A percentile compares a stretch with the other conserved stretches of the same genome.
phyloP scores from a whole-genome alignment of 1,140 invertebrate species.

The Sinella curviseta region DNA sequence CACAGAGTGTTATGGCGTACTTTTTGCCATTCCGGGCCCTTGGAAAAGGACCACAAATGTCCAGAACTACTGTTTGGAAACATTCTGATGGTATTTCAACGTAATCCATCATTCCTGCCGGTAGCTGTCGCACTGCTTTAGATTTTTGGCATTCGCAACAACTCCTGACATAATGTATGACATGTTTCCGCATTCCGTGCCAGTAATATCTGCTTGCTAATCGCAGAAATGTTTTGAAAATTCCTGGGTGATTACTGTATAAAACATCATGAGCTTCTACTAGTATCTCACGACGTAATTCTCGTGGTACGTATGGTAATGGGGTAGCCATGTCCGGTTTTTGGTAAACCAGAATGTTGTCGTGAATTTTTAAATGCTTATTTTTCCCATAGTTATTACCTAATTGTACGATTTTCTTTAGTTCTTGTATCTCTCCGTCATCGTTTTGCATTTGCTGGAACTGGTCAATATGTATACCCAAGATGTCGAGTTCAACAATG shows the following conservation, averaged over 20 bases:
- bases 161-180: constrained; percentile 33
- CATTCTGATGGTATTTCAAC: not conserved
- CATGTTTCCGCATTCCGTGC: constrained; percentile 50
- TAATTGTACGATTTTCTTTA: not conserved
- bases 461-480: not conserved
- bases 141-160: constrained; percentile 6
- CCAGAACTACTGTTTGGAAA: constrained; percentile 49
- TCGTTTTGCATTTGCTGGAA: not conserved
- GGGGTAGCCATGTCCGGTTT: not conserved
- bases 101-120: constrained; percentile 7
- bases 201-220: constrained; percentile 47
- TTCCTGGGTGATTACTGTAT: constrained; percentile 25
- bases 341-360: not conserved
- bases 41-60: constrained; percentile 55
- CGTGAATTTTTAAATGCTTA: constrained; percentile 17
- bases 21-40: constrained; percentile 50
- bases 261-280: not conserved
- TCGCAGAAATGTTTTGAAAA: not conserved
- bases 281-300: constrained; percentile 48
- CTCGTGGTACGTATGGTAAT: constrained; percentile 31
- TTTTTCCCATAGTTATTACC: not conserved
- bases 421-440: not conserved
- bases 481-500: not conserved
- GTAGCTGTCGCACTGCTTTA: not conserved
- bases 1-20: constrained; percentile 48